Conservation (phyloP, 2,797 vertebrate species). For the Lithobates pipiens region DNA sequence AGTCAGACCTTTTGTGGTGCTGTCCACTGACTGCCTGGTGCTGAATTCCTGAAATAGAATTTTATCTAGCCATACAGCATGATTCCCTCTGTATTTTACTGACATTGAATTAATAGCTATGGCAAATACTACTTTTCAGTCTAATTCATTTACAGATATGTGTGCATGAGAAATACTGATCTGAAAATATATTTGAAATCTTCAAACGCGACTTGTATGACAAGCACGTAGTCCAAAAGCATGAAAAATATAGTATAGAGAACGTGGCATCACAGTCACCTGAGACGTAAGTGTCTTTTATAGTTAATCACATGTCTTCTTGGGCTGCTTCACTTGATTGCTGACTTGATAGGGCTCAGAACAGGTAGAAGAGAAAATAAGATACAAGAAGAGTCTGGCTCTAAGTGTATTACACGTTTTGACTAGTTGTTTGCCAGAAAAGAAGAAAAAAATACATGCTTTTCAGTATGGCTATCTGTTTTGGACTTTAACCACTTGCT, state of each 20-base stretch:
- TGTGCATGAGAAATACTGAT: background rate
- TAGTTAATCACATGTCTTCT: background rate
- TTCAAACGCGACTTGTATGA: background rate
- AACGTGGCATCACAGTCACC: background rate
- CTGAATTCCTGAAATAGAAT: slow-evolving; percentile 9
- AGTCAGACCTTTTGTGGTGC: background rate
- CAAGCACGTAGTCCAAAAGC: background rate
- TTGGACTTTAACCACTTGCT: too few species aligned
- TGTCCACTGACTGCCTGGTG: slow-evolving; percentile 1
- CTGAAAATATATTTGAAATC: background rate
- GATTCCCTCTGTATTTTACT: slow-evolving; percentile 10
- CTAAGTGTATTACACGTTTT: background rate
- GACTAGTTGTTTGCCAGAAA: too few species aligned
- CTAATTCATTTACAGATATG: background rate
- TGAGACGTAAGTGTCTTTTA: background rate
- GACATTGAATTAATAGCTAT: background rate
- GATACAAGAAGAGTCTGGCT: background rate
- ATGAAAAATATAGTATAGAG: background rate
- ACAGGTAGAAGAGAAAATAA: background rate
- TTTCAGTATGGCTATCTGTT: too few species aligned
- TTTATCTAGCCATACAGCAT: background rate
- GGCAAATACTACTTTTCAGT: background rate
- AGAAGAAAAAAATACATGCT: too few species aligned
- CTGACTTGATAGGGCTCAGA: background rate
- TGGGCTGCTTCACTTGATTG: background rate